These are phyloP conservation scores for Apodemus speciosus DNA, from an alignment of 2,113 vertebrate genomes.

Conservation along the genomic window DNA sequence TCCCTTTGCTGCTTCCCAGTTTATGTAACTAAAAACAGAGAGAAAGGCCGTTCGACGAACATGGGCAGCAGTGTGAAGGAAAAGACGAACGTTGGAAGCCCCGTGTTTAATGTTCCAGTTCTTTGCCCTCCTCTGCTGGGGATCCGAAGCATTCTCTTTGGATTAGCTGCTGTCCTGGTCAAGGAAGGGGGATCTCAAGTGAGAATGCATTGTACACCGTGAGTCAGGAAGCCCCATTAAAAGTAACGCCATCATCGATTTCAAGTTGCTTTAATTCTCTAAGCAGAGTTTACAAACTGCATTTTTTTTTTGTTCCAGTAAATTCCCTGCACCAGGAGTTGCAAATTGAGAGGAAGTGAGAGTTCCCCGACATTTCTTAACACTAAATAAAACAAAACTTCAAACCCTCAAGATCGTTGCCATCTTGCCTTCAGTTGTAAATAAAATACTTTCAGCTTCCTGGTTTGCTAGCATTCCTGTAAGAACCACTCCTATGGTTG, in stretches of 20 bases:
- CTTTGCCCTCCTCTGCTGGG: conserved; percentile 39
- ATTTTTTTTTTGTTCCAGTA: conserved; percentile 51
- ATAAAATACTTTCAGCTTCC: conserved; percentile 15
- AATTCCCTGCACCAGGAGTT: conserved; percentile 24
- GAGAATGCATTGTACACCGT: conserved; percentile 58
- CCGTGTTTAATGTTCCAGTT: background rate
- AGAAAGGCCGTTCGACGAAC: background rate
- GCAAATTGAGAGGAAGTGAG: conserved; percentile 5
- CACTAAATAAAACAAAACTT: conserved; percentile 57
- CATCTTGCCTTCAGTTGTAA: conserved; percentile 52
- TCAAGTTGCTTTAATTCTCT: conserved; percentile 64
- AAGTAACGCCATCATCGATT: conserved; percentile 27
- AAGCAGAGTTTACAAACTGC: conserved; percentile 65
- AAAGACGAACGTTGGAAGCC: background rate
- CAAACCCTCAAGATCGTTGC: conserved; percentile 11
- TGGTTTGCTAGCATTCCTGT: conserved; percentile 19
- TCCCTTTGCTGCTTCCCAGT: background rate
- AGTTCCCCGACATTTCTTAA: conserved; percentile 56
- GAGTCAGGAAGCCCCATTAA: conserved; percentile 59
- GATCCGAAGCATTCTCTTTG: conserved; percentile 48
- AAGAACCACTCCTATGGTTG: background rate
- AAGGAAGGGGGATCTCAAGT: conserved; percentile 36
- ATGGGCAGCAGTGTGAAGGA: background rate
- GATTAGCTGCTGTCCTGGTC: conserved; percentile 61
- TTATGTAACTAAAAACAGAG: background rate